Percentiles rank a stretch among this genome's conserved stretches.
Evolutionary conservation across 2,797 vertebrate species (phyloP).

Genomic region (Gadopsis bispinosus): DNA sequence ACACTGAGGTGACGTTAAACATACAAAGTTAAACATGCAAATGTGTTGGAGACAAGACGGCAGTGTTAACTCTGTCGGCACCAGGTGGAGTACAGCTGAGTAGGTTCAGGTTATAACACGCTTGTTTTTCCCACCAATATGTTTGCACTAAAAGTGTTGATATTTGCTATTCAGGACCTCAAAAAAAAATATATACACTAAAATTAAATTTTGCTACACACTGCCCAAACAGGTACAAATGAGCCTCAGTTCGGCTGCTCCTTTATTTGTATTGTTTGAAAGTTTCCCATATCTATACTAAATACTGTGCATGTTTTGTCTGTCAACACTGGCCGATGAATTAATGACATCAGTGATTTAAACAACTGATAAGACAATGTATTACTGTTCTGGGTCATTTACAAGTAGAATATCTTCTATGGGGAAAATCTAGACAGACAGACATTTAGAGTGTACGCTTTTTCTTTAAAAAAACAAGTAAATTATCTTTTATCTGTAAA

Average conservation of each 20-base stretch:
- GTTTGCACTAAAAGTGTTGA: not conserved
- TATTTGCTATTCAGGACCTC: not conserved
- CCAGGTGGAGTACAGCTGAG: not conserved
- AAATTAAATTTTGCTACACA: not conserved
- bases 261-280: not conserved
- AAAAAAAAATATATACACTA: not conserved
- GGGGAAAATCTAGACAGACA: not conserved
- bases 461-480: not conserved
- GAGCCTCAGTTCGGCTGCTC: not conserved
- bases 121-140: not conserved
- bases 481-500: not conserved
- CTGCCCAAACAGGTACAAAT: not conserved
- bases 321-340: slow-evolving; percentile 8
- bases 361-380: slow-evolving; percentile 20
- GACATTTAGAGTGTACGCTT: not conserved
- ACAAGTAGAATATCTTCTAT: not conserved
- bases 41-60: slow-evolving; percentile 36
- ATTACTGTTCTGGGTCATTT: not conserved
- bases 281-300: not conserved
- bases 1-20: slow-evolving; percentile 42
- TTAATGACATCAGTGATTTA: slow-evolving; percentile 3
- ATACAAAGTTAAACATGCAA: slow-evolving; percentile 68
- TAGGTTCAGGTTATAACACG: not conserved
- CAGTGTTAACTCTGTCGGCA: slow-evolving; percentile 52
- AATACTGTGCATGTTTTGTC: not conserved